Evolutionary conservation across 2,797 vertebrate genomes (phyloP).

Genomic region (Hydrocynus forskahlii): DNA sequence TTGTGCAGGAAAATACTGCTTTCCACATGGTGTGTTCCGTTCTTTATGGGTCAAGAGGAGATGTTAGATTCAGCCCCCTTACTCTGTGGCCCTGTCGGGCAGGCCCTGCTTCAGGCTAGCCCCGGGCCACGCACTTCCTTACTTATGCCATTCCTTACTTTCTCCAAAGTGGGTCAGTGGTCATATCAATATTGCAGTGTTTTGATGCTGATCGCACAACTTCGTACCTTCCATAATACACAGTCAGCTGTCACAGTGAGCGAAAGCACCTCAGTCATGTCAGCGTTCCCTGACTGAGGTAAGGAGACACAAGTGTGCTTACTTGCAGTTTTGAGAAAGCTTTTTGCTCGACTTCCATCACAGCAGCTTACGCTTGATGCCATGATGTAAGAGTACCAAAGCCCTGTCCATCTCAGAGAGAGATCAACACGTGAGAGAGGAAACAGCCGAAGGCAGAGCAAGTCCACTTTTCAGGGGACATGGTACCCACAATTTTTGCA

Average conservation of each 20-base stretch:
- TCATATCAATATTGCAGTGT: constrained; percentile 67
- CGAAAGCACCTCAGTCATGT: constrained; percentile 24
- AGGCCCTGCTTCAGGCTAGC: constrained; percentile 61
- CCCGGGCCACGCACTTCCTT: constrained; percentile 61
- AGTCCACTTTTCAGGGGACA: background rate
- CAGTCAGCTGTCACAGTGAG: constrained; percentile 10
- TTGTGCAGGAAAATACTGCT: background rate
- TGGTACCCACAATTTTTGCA: background rate
- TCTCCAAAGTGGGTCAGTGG: constrained; percentile 63
- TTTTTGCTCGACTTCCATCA: constrained; percentile 34
- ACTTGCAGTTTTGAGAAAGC: constrained; percentile 28
- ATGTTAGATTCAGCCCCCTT: background rate
- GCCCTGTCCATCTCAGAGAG: constrained; percentile 8
- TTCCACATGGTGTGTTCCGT: background rate
- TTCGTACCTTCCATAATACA: constrained; percentile 43
- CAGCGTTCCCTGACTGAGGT: constrained; percentile 34
- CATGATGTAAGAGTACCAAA: constrained; percentile 1
- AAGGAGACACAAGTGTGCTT: constrained; percentile 28
- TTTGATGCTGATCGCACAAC: constrained; percentile 59
- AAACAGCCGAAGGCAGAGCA: constrained; percentile 6
- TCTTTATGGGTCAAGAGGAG: background rate
- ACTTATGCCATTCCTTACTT: constrained; percentile 54
- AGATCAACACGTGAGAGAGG: background rate
- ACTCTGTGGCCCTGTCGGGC: constrained; percentile 20
- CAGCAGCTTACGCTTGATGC: background rate